These are phyloP conservation scores for Zootermopsis nevadensis DNA, from an alignment of 2,888 invertebrate genomes.

Conservation along the genomic window DNA sequence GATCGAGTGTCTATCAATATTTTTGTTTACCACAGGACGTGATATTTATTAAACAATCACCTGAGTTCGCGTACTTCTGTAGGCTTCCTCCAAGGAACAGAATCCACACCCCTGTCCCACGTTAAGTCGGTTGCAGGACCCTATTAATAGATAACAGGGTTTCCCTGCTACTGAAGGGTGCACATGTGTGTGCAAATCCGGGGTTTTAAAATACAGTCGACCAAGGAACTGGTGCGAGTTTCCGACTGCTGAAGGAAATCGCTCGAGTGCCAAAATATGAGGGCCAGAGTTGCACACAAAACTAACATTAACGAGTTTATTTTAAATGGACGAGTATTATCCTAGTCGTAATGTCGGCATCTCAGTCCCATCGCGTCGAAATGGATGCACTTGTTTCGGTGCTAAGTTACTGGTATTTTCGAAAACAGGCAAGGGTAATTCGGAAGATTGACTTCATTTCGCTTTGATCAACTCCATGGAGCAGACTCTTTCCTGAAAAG, in stretches of 20 bases:
- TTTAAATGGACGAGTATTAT: slow-evolving; percentile 50
- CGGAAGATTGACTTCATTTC: no score
- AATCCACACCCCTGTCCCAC: not conserved
- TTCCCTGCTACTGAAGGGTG: not conserved
- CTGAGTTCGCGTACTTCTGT: no score
- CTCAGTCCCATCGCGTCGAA: slow-evolving; percentile 8
- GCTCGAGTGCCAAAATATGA: not conserved
- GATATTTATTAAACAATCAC: no score
- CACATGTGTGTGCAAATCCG: slow-evolving; percentile 16
- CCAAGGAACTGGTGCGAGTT: not conserved
- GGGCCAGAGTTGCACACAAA: not conserved
- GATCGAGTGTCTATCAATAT: no score
- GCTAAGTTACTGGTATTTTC: not conserved
- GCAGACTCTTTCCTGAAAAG: no score
- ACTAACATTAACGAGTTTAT: slow-evolving; percentile 5
- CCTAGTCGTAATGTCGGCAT: slow-evolving; percentile 48
- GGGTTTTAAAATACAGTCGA: not conserved
- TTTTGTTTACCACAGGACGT: no score
- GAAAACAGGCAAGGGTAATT: no score
- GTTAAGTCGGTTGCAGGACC: not conserved
- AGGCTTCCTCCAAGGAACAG: no score
- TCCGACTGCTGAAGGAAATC: not conserved
- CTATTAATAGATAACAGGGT: not conserved
- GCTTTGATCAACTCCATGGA: no score
- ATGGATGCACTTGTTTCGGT: not conserved